These are phyloP conservation scores for Melanaphis sacchari DNA, from an alignment of 1,140 invertebrate species.

Conservation along the genomic window DNA sequence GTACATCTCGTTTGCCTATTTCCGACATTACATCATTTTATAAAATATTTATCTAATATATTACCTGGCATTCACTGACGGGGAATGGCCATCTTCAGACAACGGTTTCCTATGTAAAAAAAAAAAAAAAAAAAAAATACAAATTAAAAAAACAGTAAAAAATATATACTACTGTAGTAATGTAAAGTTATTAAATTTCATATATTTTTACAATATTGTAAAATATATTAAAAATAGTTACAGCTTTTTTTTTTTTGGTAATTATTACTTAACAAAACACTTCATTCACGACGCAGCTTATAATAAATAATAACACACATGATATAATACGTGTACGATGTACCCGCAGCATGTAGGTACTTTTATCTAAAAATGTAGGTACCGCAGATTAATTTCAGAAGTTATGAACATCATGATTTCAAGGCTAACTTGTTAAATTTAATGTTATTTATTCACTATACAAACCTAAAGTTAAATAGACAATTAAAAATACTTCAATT, in stretches of 20 bases:
- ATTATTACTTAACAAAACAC: neutral
- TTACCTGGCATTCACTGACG: constrained; percentile 46
- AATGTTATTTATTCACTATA: neutral
- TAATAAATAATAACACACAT: neutral
- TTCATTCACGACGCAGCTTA: neutral
- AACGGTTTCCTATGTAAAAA: constrained; percentile 31
- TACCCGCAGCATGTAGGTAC: neutral
- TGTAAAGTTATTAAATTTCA: neutral
- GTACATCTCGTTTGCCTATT: neutral
- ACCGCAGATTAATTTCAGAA: neutral
- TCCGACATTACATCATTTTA: neutral
- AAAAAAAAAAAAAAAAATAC: neutral
- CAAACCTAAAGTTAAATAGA: neutral
- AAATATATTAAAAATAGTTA: neutral
- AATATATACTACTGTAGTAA: neutral
- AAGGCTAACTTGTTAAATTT: neutral
- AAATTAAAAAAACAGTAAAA: neutral
- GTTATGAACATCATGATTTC: neutral
- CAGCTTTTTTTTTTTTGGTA: neutral
- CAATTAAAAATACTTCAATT: neutral
- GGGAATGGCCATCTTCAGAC: constrained; percentile 22
- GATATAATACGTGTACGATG: neutral
- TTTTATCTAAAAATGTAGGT: neutral
- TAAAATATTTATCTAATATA: neutral
- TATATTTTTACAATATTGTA: neutral